Evolutionary conservation across 2,113 vertebrate species (phyloP).

Genomic region (Guaruba guarouba): DNA sequence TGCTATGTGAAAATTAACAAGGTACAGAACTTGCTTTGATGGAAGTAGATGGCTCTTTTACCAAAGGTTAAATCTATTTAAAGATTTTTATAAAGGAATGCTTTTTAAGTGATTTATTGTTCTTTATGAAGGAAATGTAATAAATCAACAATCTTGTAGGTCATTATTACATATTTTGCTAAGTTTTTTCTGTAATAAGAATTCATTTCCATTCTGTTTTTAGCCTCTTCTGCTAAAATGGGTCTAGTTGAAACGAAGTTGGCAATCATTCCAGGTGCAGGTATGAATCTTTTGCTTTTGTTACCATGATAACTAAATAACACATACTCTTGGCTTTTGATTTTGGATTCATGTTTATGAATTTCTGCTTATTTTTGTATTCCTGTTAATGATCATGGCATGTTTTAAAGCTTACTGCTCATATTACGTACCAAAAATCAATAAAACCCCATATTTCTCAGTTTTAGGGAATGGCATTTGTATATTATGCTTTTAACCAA

Average conservation of each 20-base stretch:
- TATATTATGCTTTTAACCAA: neutral
- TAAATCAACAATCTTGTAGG: neutral
- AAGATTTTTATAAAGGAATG: neutral
- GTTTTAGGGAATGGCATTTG: neutral
- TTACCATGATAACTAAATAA: neutral
- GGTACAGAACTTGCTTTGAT: neutral
- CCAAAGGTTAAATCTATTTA: neutral
- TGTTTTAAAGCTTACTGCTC: neutral
- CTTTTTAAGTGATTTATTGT: neutral
- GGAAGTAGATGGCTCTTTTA: neutral
- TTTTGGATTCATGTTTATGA: neutral
- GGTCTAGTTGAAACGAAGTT: conserved; percentile 94
- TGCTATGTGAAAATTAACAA: neutral
- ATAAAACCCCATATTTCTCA: neutral
- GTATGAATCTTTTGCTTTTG: conserved; percentile 72
- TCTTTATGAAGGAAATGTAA: neutral
- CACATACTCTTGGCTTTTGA: neutral
- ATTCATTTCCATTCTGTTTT: conserved; percentile 8
- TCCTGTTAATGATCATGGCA: neutral
- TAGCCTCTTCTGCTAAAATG: conserved; percentile 92
- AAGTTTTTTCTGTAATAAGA: neutral
- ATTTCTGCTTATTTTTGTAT: neutral
- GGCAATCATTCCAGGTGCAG: conserved; percentile 94
- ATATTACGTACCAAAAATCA: neutral
- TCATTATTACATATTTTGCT: neutral